Evolutionary conservation across 2,113 vertebrate species (phyloP), one percentile per base, ranked within the genome.

Genomic region (Halcyon senegalensis): DNA sequence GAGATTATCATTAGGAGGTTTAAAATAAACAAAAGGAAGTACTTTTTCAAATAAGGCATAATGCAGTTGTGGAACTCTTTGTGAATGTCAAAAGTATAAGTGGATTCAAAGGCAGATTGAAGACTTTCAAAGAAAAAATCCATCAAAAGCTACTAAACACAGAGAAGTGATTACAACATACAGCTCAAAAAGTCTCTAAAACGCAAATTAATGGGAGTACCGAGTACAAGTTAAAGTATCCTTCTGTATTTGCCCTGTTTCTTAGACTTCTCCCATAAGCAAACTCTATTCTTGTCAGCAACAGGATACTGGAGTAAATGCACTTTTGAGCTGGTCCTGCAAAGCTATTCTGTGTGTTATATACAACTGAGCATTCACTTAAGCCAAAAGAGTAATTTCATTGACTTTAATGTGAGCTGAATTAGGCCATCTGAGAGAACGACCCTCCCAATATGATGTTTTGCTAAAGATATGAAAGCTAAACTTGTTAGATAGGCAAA

Each of bases 11-110:
- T 76, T 75, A 91, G 43, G 35, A 31, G 8, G 28, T 76, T 93
- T 87, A 91, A 87, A 92, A 73, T 60, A 79, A 96, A 94, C 39
- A 93, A 94, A 96, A 89, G 87, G 69, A 96, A 91, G 53, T 60
- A 79, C 66, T 93, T 91, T 93, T 89, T 95, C 81, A 94, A 87
- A 84, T 51, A 87, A 78, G 15, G 39, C 14, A 48, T 94, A 94
- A 95, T 96, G 95, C 53, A 84, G 77, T 87, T 95, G 56, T 89
- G 69, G 19, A 87, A 84, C 55, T 70, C 44, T 67, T 63, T 48
- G 62, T 1, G 2, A 94, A 89, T 91, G 53, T 91, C 80, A 72
- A 64, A 92, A 94, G 33, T 79, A 11, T 48, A 91, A 91, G 66
- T 82, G 80, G 33, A 96, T 89, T 92, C 89, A 96, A 87, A 89